Conservation (phyloP, 2,797 vertebrate species). For the Eremophila alpestris region DNA sequence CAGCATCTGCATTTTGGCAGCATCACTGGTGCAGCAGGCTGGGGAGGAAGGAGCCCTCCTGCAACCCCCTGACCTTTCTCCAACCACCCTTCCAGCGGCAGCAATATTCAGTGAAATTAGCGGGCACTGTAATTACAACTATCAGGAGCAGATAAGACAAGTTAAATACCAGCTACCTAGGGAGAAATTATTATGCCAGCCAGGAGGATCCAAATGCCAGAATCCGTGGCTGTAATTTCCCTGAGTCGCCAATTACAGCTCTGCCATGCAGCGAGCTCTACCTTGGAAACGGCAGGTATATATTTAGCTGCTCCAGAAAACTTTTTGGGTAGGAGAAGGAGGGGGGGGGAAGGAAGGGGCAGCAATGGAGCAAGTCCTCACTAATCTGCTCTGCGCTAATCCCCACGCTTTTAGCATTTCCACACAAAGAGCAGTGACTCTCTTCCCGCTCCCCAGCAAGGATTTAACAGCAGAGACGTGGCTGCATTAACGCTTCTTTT, state of each 20-base stretch:
- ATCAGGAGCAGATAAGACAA: slow-evolving; percentile 70
- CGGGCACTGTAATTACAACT: slow-evolving; percentile 69
- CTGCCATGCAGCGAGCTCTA: slow-evolving; percentile 60
- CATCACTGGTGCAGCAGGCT: rapidly evolving
- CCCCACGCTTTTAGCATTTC: slow-evolving; percentile 11
- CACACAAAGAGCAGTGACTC: background rate
- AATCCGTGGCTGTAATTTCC: slow-evolving; percentile 69
- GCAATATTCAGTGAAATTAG: slow-evolving; percentile 46
- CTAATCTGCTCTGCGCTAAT: slow-evolving; percentile 42
- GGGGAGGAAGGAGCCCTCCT: background rate
- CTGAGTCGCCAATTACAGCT: slow-evolving; percentile 68
- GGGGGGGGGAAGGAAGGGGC: background rate
- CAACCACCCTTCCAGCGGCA: background rate
- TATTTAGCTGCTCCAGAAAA: slow-evolving; percentile 68
- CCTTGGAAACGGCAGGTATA: slow-evolving; percentile 65
- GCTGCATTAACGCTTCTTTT: background rate
- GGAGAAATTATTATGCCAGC: slow-evolving; percentile 73
- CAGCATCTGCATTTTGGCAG: background rate
- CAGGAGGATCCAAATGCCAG: slow-evolving; percentile 75
- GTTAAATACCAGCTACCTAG: slow-evolving; percentile 77
- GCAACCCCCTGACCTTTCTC: slow-evolving; percentile 9
- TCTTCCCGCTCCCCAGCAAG: background rate
- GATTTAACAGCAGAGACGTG: slow-evolving; percentile 26
- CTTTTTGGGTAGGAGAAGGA: slow-evolving; percentile 11
- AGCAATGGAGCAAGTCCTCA: slow-evolving; percentile 9